A percentile compares a stretch with the other conserved stretches of the same genome.
Evolutionary conservation across 1,140 invertebrate genomes (phyloP).

Genomic region (Eriocheir sinensis): DNA sequence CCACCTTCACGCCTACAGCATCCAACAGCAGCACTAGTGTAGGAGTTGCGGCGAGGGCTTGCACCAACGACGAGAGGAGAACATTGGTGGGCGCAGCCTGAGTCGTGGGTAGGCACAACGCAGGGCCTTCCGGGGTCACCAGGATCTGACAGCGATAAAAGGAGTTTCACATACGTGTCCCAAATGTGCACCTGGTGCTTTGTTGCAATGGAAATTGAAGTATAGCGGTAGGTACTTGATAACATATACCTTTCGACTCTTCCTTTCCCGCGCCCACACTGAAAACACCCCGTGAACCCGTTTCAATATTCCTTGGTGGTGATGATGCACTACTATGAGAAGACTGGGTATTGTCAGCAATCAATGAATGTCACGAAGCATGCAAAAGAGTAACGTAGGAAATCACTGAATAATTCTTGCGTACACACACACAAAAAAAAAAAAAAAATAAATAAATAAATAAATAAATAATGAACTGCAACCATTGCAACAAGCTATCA

Average conservation of each 20-base stretch:
- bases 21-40: conserved; percentile 57
- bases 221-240: background rate
- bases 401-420: no score
- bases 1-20: conserved; percentile 53
- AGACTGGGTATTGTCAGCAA: no score
- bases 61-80: conserved; percentile 53
- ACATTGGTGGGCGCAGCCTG: conserved; percentile 71
- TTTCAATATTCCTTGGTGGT: no score
- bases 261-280: background rate
- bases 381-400: no score
- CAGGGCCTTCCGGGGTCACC: conserved; percentile 67
- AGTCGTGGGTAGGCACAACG: conserved; percentile 49
- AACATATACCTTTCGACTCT: background rate
- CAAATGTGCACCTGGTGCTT: background rate
- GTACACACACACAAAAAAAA: no score
- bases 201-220: background rate
- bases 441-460: no score
- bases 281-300: no score
- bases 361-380: no score
- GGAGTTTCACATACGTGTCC: background rate
- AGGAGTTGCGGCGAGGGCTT: conserved; percentile 46
- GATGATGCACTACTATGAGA: no score
- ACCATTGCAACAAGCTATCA: no score
- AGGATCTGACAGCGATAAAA: conserved; percentile 50
- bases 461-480: no score